phyloP scores from a whole-genome alignment of 2,888 invertebrate species.

The Lasioglossum pauxillum region DNA sequence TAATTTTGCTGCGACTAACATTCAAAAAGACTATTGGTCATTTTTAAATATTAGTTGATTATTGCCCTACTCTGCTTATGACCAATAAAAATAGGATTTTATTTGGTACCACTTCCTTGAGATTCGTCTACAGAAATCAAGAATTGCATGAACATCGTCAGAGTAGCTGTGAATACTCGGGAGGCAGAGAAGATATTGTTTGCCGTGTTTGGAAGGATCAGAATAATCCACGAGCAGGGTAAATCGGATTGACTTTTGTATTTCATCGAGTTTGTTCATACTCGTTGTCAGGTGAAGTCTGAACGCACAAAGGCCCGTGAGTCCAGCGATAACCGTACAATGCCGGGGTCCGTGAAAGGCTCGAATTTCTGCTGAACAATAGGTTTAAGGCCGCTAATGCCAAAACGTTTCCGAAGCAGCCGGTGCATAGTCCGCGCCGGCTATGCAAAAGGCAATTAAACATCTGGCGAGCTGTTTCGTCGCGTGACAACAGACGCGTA shows the following conservation, averaged over 20 bases:
- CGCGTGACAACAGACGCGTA: constrained; percentile 15
- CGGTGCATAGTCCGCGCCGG: neutral
- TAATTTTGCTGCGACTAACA: no score
- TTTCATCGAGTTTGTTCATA: neutral
- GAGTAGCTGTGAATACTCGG: neutral
- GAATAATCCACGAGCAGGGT: neutral
- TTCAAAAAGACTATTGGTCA: no score
- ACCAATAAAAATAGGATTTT: no score
- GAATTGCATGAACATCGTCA: no score
- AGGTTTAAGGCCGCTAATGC: neutral
- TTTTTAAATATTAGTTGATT: no score
- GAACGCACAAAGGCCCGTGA: neutral
- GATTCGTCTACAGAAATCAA: no score
- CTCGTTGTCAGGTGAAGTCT: neutral
- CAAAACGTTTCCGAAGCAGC: neutral
- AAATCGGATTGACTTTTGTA: neutral
- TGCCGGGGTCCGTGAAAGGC: neutral
- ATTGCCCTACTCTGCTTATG: no score
- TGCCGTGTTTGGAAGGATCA: neutral
- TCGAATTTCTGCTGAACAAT: constrained; percentile 11
- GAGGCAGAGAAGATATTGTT: neutral
- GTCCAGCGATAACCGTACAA: neutral
- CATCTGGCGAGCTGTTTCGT: constrained; percentile 2
- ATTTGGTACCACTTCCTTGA: no score
- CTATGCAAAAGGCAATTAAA: neutral